Evolutionary conservation across 1,140 invertebrate species (phyloP).

Genomic region (Tenebrio molitor): DNA sequence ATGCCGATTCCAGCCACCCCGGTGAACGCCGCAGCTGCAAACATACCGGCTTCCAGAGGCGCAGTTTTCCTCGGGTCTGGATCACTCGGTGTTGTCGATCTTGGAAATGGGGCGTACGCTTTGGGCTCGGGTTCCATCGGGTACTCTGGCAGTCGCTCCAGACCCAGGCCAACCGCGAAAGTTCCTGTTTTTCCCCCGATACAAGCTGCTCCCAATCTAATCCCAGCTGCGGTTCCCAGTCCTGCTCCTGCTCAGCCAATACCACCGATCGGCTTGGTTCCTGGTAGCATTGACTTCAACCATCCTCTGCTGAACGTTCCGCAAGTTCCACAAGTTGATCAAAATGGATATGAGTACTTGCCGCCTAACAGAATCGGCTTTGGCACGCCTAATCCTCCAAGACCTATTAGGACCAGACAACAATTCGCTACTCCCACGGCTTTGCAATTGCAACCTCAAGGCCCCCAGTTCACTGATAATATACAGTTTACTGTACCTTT

Average conservation of each 20-base stretch:
- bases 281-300: conserved; percentile 33
- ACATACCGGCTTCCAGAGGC: conserved; percentile 54
- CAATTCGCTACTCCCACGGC: conserved; percentile 54
- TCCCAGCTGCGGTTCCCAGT: conserved; percentile 58
- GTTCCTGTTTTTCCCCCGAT: conserved; percentile 54
- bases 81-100: conserved; percentile 56
- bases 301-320: conserved; percentile 40
- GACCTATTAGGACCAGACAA: conserved; percentile 49
- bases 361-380: conserved; percentile 53
- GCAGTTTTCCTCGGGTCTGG: conserved; percentile 61
- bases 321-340: conserved; percentile 47
- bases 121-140: conserved; percentile 58
- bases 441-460: conserved; percentile 44
- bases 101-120: conserved; percentile 58
- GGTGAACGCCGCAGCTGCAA: conserved; percentile 58
- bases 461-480: neutral
- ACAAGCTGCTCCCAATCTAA: conserved; percentile 53
- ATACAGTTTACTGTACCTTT: neutral
- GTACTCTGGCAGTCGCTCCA: conserved; percentile 54
- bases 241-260: conserved; percentile 33
- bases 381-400: conserved; percentile 48
- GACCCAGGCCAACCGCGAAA: conserved; percentile 51
- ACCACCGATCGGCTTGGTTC: neutral
- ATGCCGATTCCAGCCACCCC: conserved; percentile 57
- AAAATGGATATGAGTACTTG: conserved; percentile 59